Evolutionary conservation across 2,888 invertebrate genomes (phyloP), one percentile per base, ranked within the genome.

Genomic region (Plebejus argus): DNA sequence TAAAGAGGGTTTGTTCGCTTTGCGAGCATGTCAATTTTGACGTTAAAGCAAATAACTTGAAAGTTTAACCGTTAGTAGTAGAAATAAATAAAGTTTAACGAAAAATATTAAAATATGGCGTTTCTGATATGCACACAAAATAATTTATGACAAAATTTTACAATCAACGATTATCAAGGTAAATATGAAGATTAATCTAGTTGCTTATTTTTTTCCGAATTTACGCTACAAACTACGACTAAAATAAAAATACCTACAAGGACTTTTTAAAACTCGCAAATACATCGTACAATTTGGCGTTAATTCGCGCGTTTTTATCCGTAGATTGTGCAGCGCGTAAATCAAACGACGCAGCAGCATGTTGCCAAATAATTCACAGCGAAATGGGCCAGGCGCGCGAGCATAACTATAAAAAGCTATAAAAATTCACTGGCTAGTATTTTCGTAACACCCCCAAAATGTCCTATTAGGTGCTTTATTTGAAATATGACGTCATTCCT

Each of bases 291-390:
- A 66, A 61, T 76, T 76, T 76, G 61, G 61, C 61, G 45, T 23
- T 66, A 61, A 76, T 61, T 61, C 61, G 35, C 61, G 20, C 18
- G 66, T 71, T 77, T 71, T 71, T 71, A 72, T 56, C 39, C 71
- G 39, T 39, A 66, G 66, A 77, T 77, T 77, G 72, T 72, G 45
- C 70, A 39, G 85, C 85, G 84, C 85, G 89, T 91, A 91, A 91
- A 91, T 92, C 88, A 90, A 89, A 88, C 90, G 89, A 82, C 83
- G 84, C 85, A 78, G 82, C 84, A 85, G 87, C 87, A 86, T 88
- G 86, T 90, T 89, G 88, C 88, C 88, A 87, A 90, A 92, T 92
- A 92, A 91, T 90, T 92, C 91, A 92, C 89, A 84, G 86, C 83
- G 87, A 89, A 91, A 90, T 89, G 89, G 90, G 83, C 84, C 82